Evolutionary conservation across 2,113 vertebrate genomes (phyloP), one percentile per base, ranked within the genome.

Genomic region (Gavia stellata): DNA sequence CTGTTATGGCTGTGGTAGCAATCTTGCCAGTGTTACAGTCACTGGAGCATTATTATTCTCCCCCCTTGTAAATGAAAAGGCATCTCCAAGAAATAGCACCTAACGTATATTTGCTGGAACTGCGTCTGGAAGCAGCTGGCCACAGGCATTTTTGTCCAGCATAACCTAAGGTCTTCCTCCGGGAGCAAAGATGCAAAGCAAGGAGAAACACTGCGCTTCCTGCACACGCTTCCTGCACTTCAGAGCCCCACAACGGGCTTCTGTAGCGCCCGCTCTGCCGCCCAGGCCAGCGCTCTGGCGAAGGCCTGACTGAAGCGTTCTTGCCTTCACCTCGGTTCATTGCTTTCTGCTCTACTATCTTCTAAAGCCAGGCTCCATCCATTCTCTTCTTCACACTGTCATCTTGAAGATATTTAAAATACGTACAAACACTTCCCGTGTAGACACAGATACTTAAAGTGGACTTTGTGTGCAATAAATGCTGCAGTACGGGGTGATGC

Each of bases 401-500:
- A 1, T 72, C 45, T 9, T 65, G 67, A 17, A 66, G 65, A 9
- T 29, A 17, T 49, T 65, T 52, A 10, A 65, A 61, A 38, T 2
- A 4, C 1, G 2, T 0, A 6, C 6, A 47, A 29, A 38, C 2
- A 12, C 49, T 55, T 68, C 59, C 59, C 9, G 0, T 34, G 67
- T 44, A 44, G 63, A 36, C 29, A 4, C 0, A 1, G 52, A 6
- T 28, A 15, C 31, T 52, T 17, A 0, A 26, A 49, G 38, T 0
- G 31, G 38, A 25, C 2, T 2, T 3, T 3, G 62, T 6, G 70
- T 0, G 17, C 77, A 4, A 0, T 3, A 8, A 33, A 53, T 12
- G 70, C 26, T 0, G 0, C 15, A 5, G 31, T 9, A 18, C 0
- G 10, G 73, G 73, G 67, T 3, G 5, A 2, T 19, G 21, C 1